Conservation (phyloP, 2,797 vertebrate genomes). For the Cossypha niveicapilla region DNA sequence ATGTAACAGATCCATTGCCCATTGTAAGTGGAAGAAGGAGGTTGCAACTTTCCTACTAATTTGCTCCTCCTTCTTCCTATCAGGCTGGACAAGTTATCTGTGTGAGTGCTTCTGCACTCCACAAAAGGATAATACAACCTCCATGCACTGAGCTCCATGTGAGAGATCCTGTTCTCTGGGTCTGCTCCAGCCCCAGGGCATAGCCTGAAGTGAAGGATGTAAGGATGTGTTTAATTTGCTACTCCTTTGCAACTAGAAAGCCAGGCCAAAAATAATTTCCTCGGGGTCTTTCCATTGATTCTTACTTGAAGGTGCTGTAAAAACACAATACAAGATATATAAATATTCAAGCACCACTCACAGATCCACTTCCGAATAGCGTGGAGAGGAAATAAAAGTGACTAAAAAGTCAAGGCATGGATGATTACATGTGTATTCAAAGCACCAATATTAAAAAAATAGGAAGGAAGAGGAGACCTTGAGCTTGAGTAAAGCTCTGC, state of each 20-base stretch:
- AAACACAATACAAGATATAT: neutral
- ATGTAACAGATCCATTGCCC: neutral
- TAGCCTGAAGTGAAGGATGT: neutral
- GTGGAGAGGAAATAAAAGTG: neutral
- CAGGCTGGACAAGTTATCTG: rapidly evolving
- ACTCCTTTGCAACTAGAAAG: neutral
- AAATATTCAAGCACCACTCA: neutral
- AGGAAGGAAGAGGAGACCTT: neutral
- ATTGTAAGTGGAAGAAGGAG: neutral
- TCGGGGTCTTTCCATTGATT: neutral
- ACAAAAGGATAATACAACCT: neutral
- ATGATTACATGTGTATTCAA: neutral
- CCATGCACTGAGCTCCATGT: neutral
- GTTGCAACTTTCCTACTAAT: neutral
- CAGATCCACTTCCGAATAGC: neutral
- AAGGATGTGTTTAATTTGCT: neutral
- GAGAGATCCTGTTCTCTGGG: neutral
- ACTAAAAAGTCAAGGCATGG: neutral
- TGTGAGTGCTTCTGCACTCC: neutral
- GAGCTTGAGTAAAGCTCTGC: neutral
- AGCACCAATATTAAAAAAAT: neutral
- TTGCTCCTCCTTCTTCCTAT: neutral
- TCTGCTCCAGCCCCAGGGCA: neutral
- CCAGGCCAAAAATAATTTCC: neutral
- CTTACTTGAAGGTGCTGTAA: neutral